phyloP scores from a whole-genome alignment of 2,888 invertebrate genomes.

The Cantharis lateralis region DNA sequence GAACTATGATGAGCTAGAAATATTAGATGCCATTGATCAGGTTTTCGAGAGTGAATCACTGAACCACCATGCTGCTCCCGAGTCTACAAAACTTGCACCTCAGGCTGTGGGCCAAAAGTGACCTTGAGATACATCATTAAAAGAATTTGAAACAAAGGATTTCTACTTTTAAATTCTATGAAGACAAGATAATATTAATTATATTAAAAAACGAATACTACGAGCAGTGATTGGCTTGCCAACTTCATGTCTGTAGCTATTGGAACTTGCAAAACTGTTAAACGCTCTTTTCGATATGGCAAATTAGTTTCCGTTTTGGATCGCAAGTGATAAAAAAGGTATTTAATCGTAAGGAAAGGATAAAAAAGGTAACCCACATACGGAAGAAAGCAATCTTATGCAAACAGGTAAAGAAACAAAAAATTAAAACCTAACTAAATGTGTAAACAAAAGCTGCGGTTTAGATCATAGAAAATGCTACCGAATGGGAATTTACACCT shows the following conservation, averaged over 20 bases:
- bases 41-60: conserved; percentile 32
- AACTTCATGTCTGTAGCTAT: no score
- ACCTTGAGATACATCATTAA: conserved; percentile 49
- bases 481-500: conserved; percentile 16
- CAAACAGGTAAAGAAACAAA: conserved; percentile 2
- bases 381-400: not conserved
- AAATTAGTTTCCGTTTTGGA: not conserved
- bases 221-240: not conserved
- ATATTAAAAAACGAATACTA: not conserved
- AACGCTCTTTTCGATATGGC: no score
- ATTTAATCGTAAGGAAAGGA: not conserved
- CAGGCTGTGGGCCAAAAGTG: conserved; percentile 52
- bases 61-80: conserved; percentile 12
- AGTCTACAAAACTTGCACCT: conserved; percentile 36
- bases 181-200: not conserved
- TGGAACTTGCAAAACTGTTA: no score
- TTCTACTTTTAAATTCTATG: conserved; percentile 16
- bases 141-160: conserved; percentile 45
- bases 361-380: not conserved
- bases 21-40: conserved; percentile 33
- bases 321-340: not conserved
- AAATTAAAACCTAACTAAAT: conserved; percentile 23
- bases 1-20: conserved; percentile 11
- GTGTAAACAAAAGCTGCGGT: conserved; percentile 22
- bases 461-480: conserved; percentile 14